phyloP scores from a whole-genome alignment of 1,140 invertebrate genomes.

The Homarus americanus region DNA sequence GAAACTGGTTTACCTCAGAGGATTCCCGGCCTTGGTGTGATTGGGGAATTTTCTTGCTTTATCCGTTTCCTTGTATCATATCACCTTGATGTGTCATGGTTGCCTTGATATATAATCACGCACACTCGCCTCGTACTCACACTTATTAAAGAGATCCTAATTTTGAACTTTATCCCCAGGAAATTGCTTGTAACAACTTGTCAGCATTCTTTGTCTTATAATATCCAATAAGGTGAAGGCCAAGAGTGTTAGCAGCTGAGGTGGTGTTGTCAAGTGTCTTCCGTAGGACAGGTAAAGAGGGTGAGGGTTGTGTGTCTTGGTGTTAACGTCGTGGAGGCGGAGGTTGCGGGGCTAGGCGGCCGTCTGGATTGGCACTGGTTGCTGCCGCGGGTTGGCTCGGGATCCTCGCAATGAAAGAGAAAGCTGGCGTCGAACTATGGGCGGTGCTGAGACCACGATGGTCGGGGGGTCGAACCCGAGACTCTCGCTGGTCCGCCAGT shows the following conservation, averaged over 20 bases:
- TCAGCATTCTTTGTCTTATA: constrained; percentile 17
- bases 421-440: constrained; percentile 63
- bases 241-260: not conserved
- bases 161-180: constrained; percentile 9
- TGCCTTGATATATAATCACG: constrained; percentile 9
- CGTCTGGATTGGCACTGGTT: constrained; percentile 28
- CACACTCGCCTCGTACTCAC: not conserved
- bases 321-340: not conserved
- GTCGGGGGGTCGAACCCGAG: constrained; percentile 61
- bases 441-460: constrained; percentile 43
- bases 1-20: not conserved
- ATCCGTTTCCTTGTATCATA: not conserved
- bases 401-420: constrained; percentile 67
- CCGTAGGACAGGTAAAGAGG: not conserved
- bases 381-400: constrained; percentile 48
- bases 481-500: constrained; percentile 62
- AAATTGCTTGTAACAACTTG: constrained; percentile 33
- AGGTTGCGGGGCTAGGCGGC: constrained; percentile 28
- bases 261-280: constrained; percentile 13
- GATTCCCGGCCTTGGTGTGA: not conserved
- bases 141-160: not conserved
- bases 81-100: constrained; percentile 39
- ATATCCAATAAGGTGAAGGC: constrained; percentile 28
- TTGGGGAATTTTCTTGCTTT: not conserved
- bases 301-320: not conserved